Evolutionary conservation across 1,140 invertebrate species (phyloP).

Genomic region (Bombus impatiens): DNA sequence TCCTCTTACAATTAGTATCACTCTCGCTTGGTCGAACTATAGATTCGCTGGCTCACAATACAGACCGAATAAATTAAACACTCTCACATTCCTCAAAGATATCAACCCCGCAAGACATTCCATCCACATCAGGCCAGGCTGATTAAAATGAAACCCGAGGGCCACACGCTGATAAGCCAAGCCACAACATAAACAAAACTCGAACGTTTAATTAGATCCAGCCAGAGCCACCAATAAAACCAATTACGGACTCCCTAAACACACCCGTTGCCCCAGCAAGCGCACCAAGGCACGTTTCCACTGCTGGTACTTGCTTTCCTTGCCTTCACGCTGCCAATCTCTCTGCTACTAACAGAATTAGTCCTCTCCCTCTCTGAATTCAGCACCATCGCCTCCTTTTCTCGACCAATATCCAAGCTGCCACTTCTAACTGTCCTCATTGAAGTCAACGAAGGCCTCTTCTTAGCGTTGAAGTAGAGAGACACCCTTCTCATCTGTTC

Average conservation of each 20-base stretch:
- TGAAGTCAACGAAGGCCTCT: slow-evolving; percentile 73
- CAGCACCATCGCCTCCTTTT: slow-evolving; percentile 71
- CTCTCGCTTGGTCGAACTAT: neutral
- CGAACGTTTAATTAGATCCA: slow-evolving; percentile 6
- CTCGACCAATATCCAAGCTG: slow-evolving; percentile 70
- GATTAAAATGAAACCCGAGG: neutral
- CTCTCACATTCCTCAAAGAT: neutral
- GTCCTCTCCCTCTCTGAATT: slow-evolving; percentile 87
- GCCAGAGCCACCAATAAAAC: neutral
- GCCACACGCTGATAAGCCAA: neutral
- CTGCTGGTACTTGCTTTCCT: slow-evolving; percentile 85
- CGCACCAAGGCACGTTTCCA: slow-evolving; percentile 92
- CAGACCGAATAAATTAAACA: too few species aligned
- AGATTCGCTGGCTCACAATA: neutral
- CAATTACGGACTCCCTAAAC: slow-evolving; percentile 78
- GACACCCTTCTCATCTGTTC: slow-evolving; percentile 70
- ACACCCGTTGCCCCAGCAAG: slow-evolving; percentile 94
- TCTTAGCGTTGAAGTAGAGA: slow-evolving; percentile 75
- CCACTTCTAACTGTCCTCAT: slow-evolving; percentile 71
- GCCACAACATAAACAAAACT: slow-evolving; percentile 11
- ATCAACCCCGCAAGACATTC: neutral
- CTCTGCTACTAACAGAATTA: slow-evolving; percentile 86
- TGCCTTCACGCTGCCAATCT: slow-evolving; percentile 81
- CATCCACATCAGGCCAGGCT: neutral
- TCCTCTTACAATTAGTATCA: neutral